A percentile compares a stretch with the other conserved stretches of the same genome.
These are phyloP conservation scores for Leuciscus idus DNA, from an alignment of 2,113 vertebrate species.

Conservation along the genomic window DNA sequence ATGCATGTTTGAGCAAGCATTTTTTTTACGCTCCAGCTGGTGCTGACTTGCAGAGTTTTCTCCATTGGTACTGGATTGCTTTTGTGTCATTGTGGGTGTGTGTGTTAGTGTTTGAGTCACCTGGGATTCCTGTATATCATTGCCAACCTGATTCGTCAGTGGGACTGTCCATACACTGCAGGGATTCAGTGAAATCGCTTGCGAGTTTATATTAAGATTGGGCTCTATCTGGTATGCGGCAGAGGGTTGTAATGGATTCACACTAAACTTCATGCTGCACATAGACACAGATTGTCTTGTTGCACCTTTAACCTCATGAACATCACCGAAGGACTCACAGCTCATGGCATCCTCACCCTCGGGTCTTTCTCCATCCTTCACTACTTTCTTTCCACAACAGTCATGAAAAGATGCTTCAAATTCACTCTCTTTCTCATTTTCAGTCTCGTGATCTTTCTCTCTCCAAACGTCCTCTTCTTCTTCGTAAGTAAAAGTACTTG, in stretches of 20 bases:
- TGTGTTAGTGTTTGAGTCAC: slow-evolving; percentile 40
- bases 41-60: not conserved
- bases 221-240: not conserved
- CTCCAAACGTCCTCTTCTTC: slow-evolving; percentile 42
- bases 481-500: slow-evolving; percentile 64
- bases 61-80: not conserved
- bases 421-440: slow-evolving; percentile 52
- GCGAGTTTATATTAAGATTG: not conserved
- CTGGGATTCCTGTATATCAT: not conserved
- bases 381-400: not conserved
- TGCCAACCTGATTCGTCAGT: not conserved
- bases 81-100: not conserved
- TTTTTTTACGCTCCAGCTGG: not conserved
- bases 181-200: not conserved
- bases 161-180: not conserved
- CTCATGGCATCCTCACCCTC: not conserved
- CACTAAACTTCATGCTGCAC: not conserved
- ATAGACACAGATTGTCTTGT: not conserved
- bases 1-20: not conserved
- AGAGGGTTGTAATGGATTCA: slow-evolving; percentile 3
- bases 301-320: not conserved
- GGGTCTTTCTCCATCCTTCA: not conserved
- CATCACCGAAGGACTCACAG: not conserved
- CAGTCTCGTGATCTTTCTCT: slow-evolving; percentile 31
- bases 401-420: slow-evolving; percentile 26